A percentile compares a stretch with the other conserved stretches of the same genome.
These are phyloP conservation scores for Pantelozetes paolii DNA, from an alignment of 2,888 invertebrate species.

Conservation along the genomic window DNA sequence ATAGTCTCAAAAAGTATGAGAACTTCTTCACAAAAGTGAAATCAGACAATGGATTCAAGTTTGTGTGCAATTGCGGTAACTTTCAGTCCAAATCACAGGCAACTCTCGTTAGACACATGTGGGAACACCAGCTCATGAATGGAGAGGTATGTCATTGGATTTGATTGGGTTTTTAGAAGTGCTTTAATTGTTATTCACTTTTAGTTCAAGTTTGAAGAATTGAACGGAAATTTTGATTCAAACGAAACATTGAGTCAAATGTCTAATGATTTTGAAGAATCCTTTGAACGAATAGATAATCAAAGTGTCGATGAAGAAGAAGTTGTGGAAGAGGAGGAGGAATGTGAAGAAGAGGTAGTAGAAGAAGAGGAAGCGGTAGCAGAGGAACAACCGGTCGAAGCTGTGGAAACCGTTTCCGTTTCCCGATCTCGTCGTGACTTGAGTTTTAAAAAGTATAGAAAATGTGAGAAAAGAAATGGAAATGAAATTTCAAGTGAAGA, in stretches of 20 bases:
- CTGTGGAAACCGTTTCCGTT: not conserved
- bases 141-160: too few species aligned
- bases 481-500: not conserved
- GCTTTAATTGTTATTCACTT: too few species aligned
- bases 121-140: not conserved
- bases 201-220: constrained; percentile 7
- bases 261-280: not conserved
- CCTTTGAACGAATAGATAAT: not conserved
- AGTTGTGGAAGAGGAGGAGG: not conserved
- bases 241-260: not conserved
- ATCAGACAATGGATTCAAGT: constrained; percentile 4
- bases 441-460: constrained; percentile 4
- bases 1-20: constrained; percentile 34
- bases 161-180: too few species aligned
- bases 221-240: too few species aligned
- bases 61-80: not conserved
- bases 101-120: constrained; percentile 37
- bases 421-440: not conserved
- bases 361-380: not conserved
- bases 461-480: not conserved
- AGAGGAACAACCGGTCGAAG: too few species aligned
- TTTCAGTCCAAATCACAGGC: constrained; percentile 38
- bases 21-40: constrained; percentile 2
- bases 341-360: not conserved
- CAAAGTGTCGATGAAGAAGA: not conserved